These are phyloP conservation scores for Gastracanthus pulcherrimus DNA, from an alignment of 2,888 invertebrate species.

Conservation along the genomic window DNA sequence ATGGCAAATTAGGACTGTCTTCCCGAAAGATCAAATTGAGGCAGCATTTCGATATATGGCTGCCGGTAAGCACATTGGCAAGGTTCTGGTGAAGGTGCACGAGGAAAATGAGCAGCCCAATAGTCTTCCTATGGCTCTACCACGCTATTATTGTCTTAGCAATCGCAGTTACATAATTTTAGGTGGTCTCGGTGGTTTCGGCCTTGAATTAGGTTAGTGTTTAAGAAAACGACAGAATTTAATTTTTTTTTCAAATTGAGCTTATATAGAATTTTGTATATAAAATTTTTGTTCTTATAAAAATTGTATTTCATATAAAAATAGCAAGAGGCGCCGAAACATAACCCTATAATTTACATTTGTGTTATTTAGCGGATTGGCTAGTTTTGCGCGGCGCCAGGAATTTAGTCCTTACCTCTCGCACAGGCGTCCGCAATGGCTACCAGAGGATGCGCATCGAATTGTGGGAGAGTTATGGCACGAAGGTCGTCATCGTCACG, in stretches of 20 bases:
- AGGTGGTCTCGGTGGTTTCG: slow-evolving; percentile 95
- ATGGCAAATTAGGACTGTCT: slow-evolving; percentile 82
- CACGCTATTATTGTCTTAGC: slow-evolving; percentile 79
- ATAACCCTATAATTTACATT: too few species aligned
- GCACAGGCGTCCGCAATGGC: slow-evolving; percentile 88
- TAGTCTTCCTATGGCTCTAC: slow-evolving; percentile 75
- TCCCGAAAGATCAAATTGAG: slow-evolving; percentile 83
- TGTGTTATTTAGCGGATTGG: slow-evolving; percentile 94
- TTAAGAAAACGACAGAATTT: too few species aligned
- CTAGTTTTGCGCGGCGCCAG: slow-evolving; percentile 89
- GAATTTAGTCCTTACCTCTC: slow-evolving; percentile 88
- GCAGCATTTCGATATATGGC: slow-evolving; percentile 84
- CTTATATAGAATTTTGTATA: background rate
- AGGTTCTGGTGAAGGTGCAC: slow-evolving; percentile 76
- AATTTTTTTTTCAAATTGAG: background rate
- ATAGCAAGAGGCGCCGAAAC: background rate
- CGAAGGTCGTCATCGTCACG: slow-evolving; percentile 84
- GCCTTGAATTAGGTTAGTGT: slow-evolving; percentile 82
- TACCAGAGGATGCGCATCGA: slow-evolving; percentile 87
- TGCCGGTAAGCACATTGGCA: slow-evolving; percentile 90
- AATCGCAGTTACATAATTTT: slow-evolving; percentile 82
- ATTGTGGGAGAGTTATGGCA: slow-evolving; percentile 86
- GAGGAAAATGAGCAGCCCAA: slow-evolving; percentile 63
- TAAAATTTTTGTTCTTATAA: too few species aligned
- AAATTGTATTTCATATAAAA: too few species aligned